Percentiles rank a stretch among this genome's conserved stretches.
Conservation (phyloP, 2,113 vertebrate genomes). For the Laticauda colubrina region DNA sequence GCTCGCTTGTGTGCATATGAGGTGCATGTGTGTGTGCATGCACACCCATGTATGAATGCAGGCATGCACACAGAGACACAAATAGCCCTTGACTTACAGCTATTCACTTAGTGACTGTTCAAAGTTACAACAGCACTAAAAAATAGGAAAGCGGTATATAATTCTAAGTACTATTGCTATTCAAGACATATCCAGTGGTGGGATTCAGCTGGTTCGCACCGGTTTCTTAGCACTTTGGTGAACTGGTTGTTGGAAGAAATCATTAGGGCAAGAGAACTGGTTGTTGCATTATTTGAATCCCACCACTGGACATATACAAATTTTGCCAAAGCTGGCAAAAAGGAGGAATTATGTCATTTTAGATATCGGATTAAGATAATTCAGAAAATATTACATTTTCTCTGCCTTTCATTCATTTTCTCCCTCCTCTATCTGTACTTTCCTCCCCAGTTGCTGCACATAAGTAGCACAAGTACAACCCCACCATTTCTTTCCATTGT, state of each 20-base stretch:
- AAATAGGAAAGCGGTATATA: no score
- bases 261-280: no score
- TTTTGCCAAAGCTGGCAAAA: not conserved
- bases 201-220: no score
- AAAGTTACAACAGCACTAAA: no score
- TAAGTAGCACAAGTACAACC: no score
- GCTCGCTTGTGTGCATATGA: not conserved
- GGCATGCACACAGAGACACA: not conserved
- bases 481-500: not conserved
- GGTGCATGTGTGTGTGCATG: not conserved
- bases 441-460: not conserved
- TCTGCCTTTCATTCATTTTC: not conserved
- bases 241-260: no score
- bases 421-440: not conserved
- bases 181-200: not conserved
- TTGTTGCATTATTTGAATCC: no score
- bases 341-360: not conserved
- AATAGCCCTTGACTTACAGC: no score
- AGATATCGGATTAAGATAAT: not conserved
- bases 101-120: no score
- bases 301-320: no score
- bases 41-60: not conserved
- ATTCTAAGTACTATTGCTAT: no score
- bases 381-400: not conserved
- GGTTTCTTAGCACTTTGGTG: no score